A percentile compares a stretch with the other conserved stretches of the same genome.
phyloP scores from a whole-genome alignment of 2,797 vertebrate genomes.

The Neomorphus geoffroyi region DNA sequence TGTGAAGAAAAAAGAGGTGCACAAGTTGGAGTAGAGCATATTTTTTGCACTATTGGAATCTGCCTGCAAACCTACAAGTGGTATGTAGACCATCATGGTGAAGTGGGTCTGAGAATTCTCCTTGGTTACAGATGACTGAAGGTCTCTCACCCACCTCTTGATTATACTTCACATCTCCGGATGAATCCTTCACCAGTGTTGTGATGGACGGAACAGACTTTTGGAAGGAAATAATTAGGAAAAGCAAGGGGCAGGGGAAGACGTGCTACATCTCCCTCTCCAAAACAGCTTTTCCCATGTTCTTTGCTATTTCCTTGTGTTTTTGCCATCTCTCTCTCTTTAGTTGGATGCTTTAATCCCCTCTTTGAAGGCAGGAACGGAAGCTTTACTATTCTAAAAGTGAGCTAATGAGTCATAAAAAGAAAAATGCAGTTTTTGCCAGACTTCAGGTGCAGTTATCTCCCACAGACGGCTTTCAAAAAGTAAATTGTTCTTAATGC shows the following conservation, averaged over 20 bases:
- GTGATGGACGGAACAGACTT: background rate
- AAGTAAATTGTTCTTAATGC: background rate
- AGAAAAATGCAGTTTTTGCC: background rate
- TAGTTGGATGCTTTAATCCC: background rate
- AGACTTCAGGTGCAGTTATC: background rate
- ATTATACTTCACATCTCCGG: background rate
- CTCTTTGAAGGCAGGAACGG: background rate
- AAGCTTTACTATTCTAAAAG: background rate
- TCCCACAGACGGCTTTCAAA: background rate
- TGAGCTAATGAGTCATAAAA: background rate
- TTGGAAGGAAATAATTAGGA: background rate
- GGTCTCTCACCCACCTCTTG: background rate
- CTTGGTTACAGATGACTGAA: background rate
- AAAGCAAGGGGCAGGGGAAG: accelerated
- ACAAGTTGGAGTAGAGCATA: background rate
- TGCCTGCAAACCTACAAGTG: too few species aligned
- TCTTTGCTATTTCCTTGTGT: accelerated
- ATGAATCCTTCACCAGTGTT: background rate
- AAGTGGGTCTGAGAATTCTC: too few species aligned
- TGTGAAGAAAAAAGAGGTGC: background rate
- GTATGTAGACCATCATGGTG: background rate
- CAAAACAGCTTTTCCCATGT: accelerated
- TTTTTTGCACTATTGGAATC: too few species aligned
- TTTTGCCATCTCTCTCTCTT: background rate
- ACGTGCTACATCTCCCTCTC: accelerated